These are phyloP conservation scores for Psophia crepitans DNA, from an alignment of 2,113 vertebrate genomes.

Conservation along the genomic window DNA sequence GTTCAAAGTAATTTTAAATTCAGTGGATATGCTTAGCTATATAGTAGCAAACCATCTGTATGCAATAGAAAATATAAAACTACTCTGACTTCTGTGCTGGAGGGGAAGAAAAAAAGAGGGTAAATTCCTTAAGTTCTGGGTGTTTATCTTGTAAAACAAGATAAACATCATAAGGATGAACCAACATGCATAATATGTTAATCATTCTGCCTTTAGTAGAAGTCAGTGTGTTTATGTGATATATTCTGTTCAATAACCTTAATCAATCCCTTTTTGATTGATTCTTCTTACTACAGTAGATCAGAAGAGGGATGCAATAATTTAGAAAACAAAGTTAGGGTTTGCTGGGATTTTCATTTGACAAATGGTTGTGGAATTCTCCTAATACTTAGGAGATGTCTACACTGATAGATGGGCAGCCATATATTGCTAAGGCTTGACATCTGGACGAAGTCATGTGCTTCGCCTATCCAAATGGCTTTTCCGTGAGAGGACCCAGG, in stretches of 20 bases:
- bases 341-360: too few species aligned
- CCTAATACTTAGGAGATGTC: neutral
- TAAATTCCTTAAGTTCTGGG: neutral
- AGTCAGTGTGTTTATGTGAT: neutral
- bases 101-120: neutral
- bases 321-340: too few species aligned
- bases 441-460: neutral
- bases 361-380: neutral
- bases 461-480: neutral
- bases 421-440: neutral
- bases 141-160: neutral
- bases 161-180: neutral
- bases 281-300: too few species aligned
- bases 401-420: neutral
- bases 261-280: neutral
- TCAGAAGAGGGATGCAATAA: neutral
- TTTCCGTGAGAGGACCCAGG: neutral
- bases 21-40: neutral
- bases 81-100: neutral
- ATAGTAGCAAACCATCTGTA: neutral
- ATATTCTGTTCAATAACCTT: neutral
- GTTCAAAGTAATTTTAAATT: neutral
- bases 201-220: neutral
- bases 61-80: neutral
- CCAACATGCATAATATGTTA: rapidly evolving